Conservation (phyloP, 2,888 invertebrate genomes). For the Aelia acuminata region DNA sequence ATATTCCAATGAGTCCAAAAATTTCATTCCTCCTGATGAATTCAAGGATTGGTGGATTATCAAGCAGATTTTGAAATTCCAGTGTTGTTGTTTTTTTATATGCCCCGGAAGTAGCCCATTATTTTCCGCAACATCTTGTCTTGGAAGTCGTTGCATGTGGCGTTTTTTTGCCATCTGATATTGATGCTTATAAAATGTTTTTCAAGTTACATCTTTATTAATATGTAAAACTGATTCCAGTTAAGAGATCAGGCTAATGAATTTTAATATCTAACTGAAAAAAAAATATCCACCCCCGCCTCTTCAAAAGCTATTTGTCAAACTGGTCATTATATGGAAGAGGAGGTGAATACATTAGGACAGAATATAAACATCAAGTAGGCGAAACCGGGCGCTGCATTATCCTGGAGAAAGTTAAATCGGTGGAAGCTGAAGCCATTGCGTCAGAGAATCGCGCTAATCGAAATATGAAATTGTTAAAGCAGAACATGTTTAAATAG, state of each 20-base stretch:
- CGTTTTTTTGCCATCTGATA: no score
- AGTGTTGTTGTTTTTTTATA: no score
- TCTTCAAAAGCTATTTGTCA: not conserved
- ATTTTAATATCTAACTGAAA: not conserved
- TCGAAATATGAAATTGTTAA: conserved; percentile 47
- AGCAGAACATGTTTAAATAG: conserved; percentile 34
- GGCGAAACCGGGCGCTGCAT: conserved; percentile 37
- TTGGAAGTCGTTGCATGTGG: no score
- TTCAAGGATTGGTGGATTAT: no score
- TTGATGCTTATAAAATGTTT: no score
- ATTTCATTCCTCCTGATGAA: no score
- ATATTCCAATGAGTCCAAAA: no score
- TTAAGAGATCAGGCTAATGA: not conserved
- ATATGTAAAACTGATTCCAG: no score
- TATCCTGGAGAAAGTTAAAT: conserved; percentile 4
- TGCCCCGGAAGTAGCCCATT: no score
- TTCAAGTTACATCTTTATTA: no score
- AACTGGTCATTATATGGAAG: not conserved
- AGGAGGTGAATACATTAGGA: not conserved
- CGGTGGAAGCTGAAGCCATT: not conserved
- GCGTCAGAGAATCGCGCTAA: conserved; percentile 35
- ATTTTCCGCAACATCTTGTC: no score
- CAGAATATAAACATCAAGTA: conserved; percentile 12
- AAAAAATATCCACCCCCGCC: not conserved
- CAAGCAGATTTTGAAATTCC: no score